Percentiles rank a stretch among this genome's conserved stretches.
Evolutionary conservation across 2,797 vertebrate genomes (phyloP).

Genomic region (Triplophysa yarkandensis): DNA sequence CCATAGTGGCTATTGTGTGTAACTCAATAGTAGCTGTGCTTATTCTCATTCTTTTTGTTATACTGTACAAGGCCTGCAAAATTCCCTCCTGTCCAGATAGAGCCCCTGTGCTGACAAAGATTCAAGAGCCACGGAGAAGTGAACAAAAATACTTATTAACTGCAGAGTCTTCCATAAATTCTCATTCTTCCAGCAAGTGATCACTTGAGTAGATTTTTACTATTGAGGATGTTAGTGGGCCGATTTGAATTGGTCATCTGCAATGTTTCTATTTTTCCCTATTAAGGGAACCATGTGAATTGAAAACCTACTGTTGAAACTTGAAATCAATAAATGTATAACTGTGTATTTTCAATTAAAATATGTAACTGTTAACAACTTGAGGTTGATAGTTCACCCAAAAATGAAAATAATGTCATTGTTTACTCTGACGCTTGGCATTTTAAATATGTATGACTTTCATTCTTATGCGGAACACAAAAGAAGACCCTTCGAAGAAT

Average conservation of each 20-base stretch:
- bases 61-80: conserved; percentile 81
- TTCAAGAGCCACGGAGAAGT: conserved; percentile 54
- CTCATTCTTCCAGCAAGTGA: not conserved
- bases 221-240: not conserved
- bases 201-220: not conserved
- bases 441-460: too few species aligned
- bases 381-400: too few species aligned
- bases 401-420: too few species aligned
- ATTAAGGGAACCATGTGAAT: not conserved
- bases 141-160: conserved; percentile 74
- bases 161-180: not conserved
- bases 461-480: too few species aligned
- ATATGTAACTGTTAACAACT: too few species aligned
- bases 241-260: too few species aligned
- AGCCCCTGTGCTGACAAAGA: conserved; percentile 50
- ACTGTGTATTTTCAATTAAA: not conserved
- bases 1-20: conserved; percentile 76
- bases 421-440: too few species aligned
- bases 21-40: conserved; percentile 76
- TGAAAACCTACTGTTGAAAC: not conserved
- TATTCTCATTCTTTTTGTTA: conserved; percentile 75
- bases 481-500: too few species aligned
- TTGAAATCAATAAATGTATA: not conserved
- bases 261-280: not conserved
- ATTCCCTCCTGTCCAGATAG: conserved; percentile 73